phyloP scores from a whole-genome alignment of 2,888 invertebrate species.

The Xestobium rufovillosum region DNA sequence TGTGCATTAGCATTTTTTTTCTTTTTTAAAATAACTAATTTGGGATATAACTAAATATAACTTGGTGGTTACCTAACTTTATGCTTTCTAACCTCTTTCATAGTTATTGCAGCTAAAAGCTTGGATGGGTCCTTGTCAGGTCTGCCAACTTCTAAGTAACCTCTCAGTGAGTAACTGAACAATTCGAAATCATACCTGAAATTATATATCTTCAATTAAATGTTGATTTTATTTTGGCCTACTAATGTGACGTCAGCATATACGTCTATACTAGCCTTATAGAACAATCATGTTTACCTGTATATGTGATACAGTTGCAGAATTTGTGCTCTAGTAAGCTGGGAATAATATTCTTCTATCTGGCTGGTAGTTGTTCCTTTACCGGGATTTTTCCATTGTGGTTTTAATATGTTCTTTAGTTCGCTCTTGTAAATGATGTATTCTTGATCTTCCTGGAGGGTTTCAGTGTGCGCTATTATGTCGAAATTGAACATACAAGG shows the following conservation, averaged over 20 bases:
- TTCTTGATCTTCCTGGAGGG: conserved; percentile 75
- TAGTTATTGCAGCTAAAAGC: conserved; percentile 36
- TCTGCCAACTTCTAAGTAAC: conserved; percentile 56
- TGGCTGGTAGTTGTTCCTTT: conserved; percentile 67
- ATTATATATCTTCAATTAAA: conserved; percentile 31
- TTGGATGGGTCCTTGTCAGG: conserved; percentile 39
- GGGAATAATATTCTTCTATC: conserved; percentile 66
- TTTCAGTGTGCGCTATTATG: conserved; percentile 75
- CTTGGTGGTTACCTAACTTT: too few species aligned
- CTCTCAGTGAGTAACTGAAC: conserved; percentile 74
- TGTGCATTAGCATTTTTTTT: too few species aligned
- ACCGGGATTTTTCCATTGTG: conserved; percentile 77
- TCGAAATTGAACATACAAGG: conserved; percentile 79
- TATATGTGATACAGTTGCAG: conserved; percentile 73
- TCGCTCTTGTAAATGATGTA: conserved; percentile 71
- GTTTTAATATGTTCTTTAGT: conserved; percentile 66
- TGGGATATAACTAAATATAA: too few species aligned
- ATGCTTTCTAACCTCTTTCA: conserved; percentile 33
- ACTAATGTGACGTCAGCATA: too few species aligned
- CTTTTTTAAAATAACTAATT: too few species aligned
- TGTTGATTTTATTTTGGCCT: conserved; percentile 8
- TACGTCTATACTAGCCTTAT: too few species aligned
- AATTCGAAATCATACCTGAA: conserved; percentile 78
- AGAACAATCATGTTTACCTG: conserved; percentile 50
- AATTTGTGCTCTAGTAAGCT: conserved; percentile 66